A percentile compares a stretch with the other conserved stretches of the same genome.
phyloP scores from a whole-genome alignment of 2,113 vertebrate genomes.

The Channa maculata region DNA sequence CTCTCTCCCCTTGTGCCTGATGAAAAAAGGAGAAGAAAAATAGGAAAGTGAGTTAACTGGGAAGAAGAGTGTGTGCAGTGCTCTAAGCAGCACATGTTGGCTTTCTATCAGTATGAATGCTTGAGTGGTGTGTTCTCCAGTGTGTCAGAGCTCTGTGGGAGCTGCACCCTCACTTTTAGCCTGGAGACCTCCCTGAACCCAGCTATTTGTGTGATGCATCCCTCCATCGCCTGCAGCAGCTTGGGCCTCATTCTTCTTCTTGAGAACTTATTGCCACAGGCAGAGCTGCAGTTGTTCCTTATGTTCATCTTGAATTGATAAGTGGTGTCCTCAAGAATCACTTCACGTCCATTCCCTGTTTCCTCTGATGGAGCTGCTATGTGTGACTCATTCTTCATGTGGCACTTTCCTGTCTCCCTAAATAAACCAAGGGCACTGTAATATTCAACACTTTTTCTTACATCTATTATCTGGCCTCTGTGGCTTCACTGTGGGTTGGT shows the following conservation, averaged over 20 bases:
- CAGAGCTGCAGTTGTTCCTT: slow-evolving; percentile 29
- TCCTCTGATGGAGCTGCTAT: slow-evolving; percentile 10
- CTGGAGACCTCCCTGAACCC: not conserved
- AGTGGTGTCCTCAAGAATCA: slow-evolving; percentile 38
- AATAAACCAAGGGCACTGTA: slow-evolving; percentile 14
- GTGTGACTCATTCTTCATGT: slow-evolving; percentile 33
- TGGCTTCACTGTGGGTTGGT: slow-evolving; percentile 9
- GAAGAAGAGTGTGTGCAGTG: not conserved
- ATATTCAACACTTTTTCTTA: slow-evolving; percentile 17
- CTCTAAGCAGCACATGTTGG: not conserved
- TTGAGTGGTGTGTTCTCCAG: not conserved
- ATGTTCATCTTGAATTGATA: slow-evolving; percentile 45
- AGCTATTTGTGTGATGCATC: not conserved
- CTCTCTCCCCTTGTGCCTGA: not conserved
- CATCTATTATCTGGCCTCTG: slow-evolving; percentile 18
- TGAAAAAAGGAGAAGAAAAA: no score
- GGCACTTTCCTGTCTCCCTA: slow-evolving; percentile 14
- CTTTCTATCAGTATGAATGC: no score
- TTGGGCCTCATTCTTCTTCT: slow-evolving; percentile 26
- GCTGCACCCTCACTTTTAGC: not conserved
- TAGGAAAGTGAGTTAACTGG: not conserved
- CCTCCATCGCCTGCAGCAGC: slow-evolving; percentile 15
- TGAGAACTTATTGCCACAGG: slow-evolving; percentile 11
- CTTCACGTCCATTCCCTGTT: slow-evolving; percentile 35
- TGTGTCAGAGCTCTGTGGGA: not conserved